Base-by-base conservation (phyloP, 2,888 invertebrate species). In the Aplocera efformata region DNA sequence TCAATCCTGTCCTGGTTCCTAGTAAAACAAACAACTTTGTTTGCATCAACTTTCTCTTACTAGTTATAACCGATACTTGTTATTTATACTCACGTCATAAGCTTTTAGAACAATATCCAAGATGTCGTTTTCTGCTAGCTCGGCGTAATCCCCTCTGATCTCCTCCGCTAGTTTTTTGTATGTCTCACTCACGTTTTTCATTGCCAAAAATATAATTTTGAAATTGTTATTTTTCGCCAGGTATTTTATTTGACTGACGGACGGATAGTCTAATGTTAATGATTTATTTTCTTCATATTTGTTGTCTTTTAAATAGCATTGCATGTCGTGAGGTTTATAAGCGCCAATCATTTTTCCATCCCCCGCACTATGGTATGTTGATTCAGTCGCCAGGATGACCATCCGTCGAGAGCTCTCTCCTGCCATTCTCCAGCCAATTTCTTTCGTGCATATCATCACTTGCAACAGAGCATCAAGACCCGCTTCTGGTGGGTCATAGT, bases 381-480 rank as follows among this genome's bases (percentile, higher is more conserved):
- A 93, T 72, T 96, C 96, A 0, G 95, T 95, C 4, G 94, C 94
- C 58, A 94, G 90, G 1, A 96, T 90, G 37, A 96, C 80, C 54
- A 96, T 90, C 58, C 92, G 91, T 44, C 94, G 84, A 0, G 94
- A 92, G 17, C 90, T 84, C 7, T 9, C 28, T 8, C 22, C 28
- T 1, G 21, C 7, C 4, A 84, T 65, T 48, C 96, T 83, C 97
- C 97, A 97, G 1, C 92, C 92, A 50, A 96, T 92, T 54, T 91
- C 79, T 1, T 91, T 57, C 53, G 89, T 76, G 59, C 94, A 94
- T 6, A 91, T 92, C 63, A 96, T 92, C 0, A 92, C 94, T 79
- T 96, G 97, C 93, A 97, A 94, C 29, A 97, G 79, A 6, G 94
- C 97, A 71, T 97, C 96, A 31, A 97, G 90, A 2, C 95, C 94